Conservation (phyloP, 2,797 vertebrate genomes). For the Kryptopterus vitreolus region DNA sequence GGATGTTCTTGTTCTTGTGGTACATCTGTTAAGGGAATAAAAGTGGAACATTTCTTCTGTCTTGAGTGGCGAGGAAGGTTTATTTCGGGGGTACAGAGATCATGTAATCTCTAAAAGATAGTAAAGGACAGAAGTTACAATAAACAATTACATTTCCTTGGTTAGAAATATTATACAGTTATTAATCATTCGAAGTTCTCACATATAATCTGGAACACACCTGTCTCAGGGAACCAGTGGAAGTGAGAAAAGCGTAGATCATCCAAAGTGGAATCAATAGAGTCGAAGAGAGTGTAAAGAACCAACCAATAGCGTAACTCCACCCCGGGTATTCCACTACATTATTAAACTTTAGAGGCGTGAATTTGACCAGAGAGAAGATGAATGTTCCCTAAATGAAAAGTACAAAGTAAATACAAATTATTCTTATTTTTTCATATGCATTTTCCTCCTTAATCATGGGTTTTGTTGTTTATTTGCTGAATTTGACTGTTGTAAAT, state of each 20-base stretch:
- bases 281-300: slow-evolving; percentile 79
- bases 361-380: slow-evolving; percentile 75
- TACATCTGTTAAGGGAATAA: neutral
- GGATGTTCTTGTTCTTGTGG: neutral
- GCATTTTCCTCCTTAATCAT: neutral
- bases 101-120: slow-evolving; percentile 1
- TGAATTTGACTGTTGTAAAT: too few species aligned
- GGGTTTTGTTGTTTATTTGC: neutral
- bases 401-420: neutral
- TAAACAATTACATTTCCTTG: neutral
- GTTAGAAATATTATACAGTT: neutral
- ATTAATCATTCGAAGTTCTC: neutral
- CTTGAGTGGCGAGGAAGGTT: neutral
- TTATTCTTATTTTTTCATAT: neutral
- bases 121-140: neutral
- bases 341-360: slow-evolving; percentile 78
- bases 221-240: slow-evolving; percentile 71
- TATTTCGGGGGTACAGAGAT: neutral
- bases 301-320: slow-evolving; percentile 75
- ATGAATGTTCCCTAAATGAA: slow-evolving; percentile 71
- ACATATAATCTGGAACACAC: slow-evolving; percentile 51
- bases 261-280: slow-evolving; percentile 73
- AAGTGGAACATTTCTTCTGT: neutral
- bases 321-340: slow-evolving; percentile 74
- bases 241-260: slow-evolving; percentile 67